A percentile compares a stretch with the other conserved stretches of the same genome.
These are phyloP conservation scores for Coreius guichenoti DNA, from an alignment of 2,797 vertebrate species.

Conservation along the genomic window DNA sequence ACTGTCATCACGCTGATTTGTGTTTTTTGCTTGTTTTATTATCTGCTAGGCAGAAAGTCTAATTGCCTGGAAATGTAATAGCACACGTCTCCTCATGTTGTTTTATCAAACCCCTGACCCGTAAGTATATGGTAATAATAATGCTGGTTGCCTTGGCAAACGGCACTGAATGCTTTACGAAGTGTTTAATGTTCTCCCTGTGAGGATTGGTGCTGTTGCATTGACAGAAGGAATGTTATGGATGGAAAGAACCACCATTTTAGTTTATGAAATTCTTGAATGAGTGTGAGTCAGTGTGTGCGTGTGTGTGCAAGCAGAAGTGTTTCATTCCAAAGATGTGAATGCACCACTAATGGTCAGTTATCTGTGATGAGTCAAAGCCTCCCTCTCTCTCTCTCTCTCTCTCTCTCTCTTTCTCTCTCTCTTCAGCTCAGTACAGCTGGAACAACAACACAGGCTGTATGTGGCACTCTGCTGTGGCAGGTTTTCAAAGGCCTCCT, in stretches of 20 bases:
- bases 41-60: neutral
- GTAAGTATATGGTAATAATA: neutral
- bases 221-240: neutral
- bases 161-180: neutral
- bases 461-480: constrained; percentile 65
- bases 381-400: constrained; percentile 28
- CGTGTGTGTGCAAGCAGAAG: constrained; percentile 58
- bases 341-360: constrained; percentile 65
- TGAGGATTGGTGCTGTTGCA: neutral
- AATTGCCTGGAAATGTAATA: neutral
- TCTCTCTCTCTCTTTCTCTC: neutral
- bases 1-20: neutral
- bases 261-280: constrained; percentile 48
- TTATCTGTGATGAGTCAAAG: constrained; percentile 69
- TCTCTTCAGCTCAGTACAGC: constrained; percentile 42
- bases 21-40: neutral
- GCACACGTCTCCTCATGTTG: neutral
- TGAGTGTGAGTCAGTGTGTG: constrained; percentile 47
- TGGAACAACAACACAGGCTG: constrained; percentile 60
- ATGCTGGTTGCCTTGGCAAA: neutral
- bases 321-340: constrained; percentile 73
- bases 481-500: constrained; percentile 62
- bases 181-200: neutral
- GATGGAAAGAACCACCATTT: constrained; percentile 46
- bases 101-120: neutral